Evolutionary conservation across 2,113 vertebrate genomes (phyloP), one percentile per base, ranked within the genome.

Genomic region (Nycticebus coucang): DNA sequence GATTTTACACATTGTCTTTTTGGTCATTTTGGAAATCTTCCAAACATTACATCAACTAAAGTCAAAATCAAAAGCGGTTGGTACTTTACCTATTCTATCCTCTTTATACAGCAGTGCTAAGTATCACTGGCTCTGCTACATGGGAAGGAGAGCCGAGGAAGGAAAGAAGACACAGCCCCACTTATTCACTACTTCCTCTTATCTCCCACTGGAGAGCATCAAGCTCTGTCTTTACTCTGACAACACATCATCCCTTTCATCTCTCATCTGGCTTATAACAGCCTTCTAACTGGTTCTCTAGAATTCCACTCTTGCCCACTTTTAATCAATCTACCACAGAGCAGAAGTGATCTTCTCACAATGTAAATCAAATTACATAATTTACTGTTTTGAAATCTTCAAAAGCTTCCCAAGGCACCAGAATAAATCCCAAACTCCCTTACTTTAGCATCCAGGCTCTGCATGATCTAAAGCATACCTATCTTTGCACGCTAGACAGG

Each of bases 11-110:
- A 62, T 75, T 57, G 13, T 57, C 13, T 87, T 57, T 45, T 35
- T 68, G 87, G 66, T 84, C 71, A 82, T 83, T 85, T 75, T 91
- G 89, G 89, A 95, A 94, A 55, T 77, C 50, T 77, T 90, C n/a
- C 50, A 94, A 94, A 85, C 5, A 77, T 12, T 66, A 35, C 8
- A 89, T 80, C 77, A 90, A 96, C 82, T 89, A 69, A 91, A 85
- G 80, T 86, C 66, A 64, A 80, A 66, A 41, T 84, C 74, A 89
- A 71, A 53, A 4, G 55, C 89, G 55, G 64, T 17, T 7, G 57
- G 37, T 4, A 28, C 68, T 66, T 89, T 30, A 78, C 55, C 18
- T 60, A 95, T 69, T 68, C 89, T 91, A 64, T 22, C 86, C 37
- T 96, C 74, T 83, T 41, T 1, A 71, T 21, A 59, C 60, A 87